Conservation (phyloP, 2,113 vertebrate species). For the Solea solea region DNA sequence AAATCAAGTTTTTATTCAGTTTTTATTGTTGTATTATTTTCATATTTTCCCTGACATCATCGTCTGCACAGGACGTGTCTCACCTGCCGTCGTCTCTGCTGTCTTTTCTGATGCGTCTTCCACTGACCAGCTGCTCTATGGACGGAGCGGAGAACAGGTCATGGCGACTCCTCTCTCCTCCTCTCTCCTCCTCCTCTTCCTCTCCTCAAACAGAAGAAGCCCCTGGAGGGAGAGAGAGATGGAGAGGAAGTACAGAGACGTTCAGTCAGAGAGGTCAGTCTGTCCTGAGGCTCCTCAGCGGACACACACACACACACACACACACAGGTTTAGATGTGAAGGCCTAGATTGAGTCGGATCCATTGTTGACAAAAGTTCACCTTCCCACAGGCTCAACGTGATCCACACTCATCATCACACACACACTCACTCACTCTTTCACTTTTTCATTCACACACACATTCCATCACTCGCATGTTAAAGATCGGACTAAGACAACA, state of each 20-base stretch:
- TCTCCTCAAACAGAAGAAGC: slow-evolving; percentile 63
- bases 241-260: slow-evolving; percentile 60
- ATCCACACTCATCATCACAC: slow-evolving; percentile 77
- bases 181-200: slow-evolving; percentile 54
- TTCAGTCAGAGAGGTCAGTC: slow-evolving; percentile 60
- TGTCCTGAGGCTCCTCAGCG: slow-evolving; percentile 47
- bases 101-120: slow-evolving; percentile 47
- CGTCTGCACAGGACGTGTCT: background rate
- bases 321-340: slow-evolving; percentile 55
- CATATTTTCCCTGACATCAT: background rate
- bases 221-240: slow-evolving; percentile 47
- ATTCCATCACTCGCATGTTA: background rate
- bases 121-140: slow-evolving; percentile 48
- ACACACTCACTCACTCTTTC: slow-evolving; percentile 3
- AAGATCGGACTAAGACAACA: too few species aligned
- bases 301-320: slow-evolving; percentile 3
- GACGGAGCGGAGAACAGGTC: slow-evolving; percentile 36
- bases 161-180: slow-evolving; percentile 58
- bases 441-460: slow-evolving; percentile 16
- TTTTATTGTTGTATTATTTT: background rate
- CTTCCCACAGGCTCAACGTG: slow-evolving; percentile 81
- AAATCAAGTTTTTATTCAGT: too few species aligned
- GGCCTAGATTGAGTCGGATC: slow-evolving; percentile 77
- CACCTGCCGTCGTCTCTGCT: slow-evolving; percentile 60
- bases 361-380: slow-evolving; percentile 81